Evolutionary conservation across 2,797 vertebrate species (phyloP), one percentile per base, ranked within the genome.

Genomic region (Euthynnus affinis): DNA sequence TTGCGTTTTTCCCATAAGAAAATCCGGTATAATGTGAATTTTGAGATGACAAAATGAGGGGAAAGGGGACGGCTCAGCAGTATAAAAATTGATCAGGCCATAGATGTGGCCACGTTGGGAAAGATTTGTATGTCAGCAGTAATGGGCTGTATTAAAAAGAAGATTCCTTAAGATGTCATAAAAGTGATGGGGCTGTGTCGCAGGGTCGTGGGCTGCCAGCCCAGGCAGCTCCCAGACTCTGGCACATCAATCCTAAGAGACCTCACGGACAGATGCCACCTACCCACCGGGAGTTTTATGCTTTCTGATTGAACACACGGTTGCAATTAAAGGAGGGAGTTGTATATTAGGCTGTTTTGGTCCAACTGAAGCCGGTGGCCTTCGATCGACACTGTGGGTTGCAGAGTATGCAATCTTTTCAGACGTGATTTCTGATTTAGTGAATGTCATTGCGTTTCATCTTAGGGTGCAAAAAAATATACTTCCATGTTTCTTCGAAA

Each of bases 41-140:
- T 98, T 96, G 96, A 96, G 96, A 97, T 97, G 97, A 97, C 96
- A 97, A 97, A 98, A 98, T 96, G 96, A 96, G 94, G 94, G 94
- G 95, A 96, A 97, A 96, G 96, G 95, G 96, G 91, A 91, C 79
- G 93, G 96, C 96, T 99, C 98, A 99, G 98, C 98, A 98, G 95
- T 96, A 98, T 98, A 98, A 99, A 99, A 99, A 99, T 99, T 99
- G 98, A 99, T 99, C 97, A 99, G 97, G 94, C 96, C 95, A 93
- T 96, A 96, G 97, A 97, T 95, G 96, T 96, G 96, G 95, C 96
- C 95, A 95, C 95, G 95, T 94, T 93, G 93, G 94, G 95, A 95
- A 97, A 99, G 98, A 99, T 99, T 99, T 99, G 98, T 99, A 99
- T 97, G 98, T 96, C 95, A 94, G 97, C 97, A 96, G 97, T 99